Percentiles rank a stretch among this genome's conserved stretches.
These are phyloP conservation scores for Hydrotaea diabolus DNA, from an alignment of 2,888 invertebrate species.

Conservation along the genomic window DNA sequence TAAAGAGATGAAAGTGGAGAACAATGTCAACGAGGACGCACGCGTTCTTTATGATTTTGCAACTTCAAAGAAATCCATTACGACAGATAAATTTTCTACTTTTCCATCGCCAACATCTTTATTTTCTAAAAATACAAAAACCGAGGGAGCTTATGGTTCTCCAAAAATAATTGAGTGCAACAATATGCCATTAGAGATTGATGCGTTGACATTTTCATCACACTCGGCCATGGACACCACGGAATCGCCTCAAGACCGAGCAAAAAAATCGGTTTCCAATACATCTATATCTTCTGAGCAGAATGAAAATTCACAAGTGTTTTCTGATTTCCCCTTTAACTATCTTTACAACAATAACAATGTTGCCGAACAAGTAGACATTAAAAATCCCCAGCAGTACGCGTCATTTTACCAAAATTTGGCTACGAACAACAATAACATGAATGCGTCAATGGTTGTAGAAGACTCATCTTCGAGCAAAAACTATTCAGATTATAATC, in stretches of 20 bases:
- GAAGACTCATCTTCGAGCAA: slow-evolving; percentile 63
- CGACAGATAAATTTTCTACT: slow-evolving; percentile 6
- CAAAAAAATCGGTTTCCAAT: slow-evolving; percentile 54
- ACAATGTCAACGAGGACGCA: slow-evolving; percentile 75
- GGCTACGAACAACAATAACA: slow-evolving; percentile 6
- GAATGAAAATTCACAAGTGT: slow-evolving; percentile 63
- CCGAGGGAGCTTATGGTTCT: neutral
- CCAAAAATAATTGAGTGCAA: slow-evolving; percentile 68
- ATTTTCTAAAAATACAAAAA: slow-evolving; percentile 69
- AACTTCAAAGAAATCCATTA: slow-evolving; percentile 73
- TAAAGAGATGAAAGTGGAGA: slow-evolving; percentile 57
- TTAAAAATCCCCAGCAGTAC: slow-evolving; percentile 52
- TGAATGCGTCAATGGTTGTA: slow-evolving; percentile 34
- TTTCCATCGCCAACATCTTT: slow-evolving; percentile 76
- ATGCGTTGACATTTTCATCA: slow-evolving; percentile 75
- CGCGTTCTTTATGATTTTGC: slow-evolving; percentile 77
- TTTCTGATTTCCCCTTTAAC: slow-evolving; percentile 74
- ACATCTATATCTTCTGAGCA: slow-evolving; percentile 27
- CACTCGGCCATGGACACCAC: slow-evolving; percentile 70
- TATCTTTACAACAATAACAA: slow-evolving; percentile 71
- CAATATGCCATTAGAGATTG: slow-evolving; percentile 73
- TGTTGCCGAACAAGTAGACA: slow-evolving; percentile 43
- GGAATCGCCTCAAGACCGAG: slow-evolving; percentile 43
- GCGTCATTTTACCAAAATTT: slow-evolving; percentile 51
- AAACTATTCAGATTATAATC: slow-evolving; percentile 52